Evolutionary conservation across 1,140 invertebrate genomes (phyloP).

Genomic region (Stenopsyche tienmushanensis): DNA sequence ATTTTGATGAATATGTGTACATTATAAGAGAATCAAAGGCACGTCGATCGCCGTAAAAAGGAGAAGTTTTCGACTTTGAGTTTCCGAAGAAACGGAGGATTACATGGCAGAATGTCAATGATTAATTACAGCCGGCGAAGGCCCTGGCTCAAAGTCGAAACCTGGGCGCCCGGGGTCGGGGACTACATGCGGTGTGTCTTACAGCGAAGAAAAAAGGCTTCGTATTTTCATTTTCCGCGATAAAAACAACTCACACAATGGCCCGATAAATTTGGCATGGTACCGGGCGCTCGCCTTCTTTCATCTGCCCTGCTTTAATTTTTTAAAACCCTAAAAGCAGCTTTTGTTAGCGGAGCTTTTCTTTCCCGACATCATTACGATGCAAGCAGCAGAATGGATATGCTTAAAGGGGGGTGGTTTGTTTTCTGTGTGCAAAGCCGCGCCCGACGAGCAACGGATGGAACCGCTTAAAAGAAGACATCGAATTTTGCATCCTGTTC

Average conservation of each 20-base stretch:
- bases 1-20: no score
- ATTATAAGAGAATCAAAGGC: neutral
- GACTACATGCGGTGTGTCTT: neutral
- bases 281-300: neutral
- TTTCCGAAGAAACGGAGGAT: no score
- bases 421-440: no score
- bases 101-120: constrained; percentile 36
- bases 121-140: constrained; percentile 29
- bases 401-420: no score
- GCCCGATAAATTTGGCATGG: constrained; percentile 15
- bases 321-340: constrained; percentile 25
- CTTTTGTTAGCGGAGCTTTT: neutral
- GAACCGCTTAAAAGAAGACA: no score
- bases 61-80: constrained; percentile 12
- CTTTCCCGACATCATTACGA: neutral
- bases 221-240: constrained; percentile 3
- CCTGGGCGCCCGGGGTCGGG: neutral
- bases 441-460: no score
- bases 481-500: no score
- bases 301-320: constrained; percentile 13
- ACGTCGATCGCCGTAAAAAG: neutral
- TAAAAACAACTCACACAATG: constrained; percentile 6
- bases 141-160: no score
- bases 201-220: constrained; percentile 1
- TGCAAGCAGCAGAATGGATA: no score